Percentiles rank a stretch among this genome's conserved stretches.
Evolutionary conservation across 1,140 invertebrate species (phyloP).

Genomic region (Magallana gigas): DNA sequence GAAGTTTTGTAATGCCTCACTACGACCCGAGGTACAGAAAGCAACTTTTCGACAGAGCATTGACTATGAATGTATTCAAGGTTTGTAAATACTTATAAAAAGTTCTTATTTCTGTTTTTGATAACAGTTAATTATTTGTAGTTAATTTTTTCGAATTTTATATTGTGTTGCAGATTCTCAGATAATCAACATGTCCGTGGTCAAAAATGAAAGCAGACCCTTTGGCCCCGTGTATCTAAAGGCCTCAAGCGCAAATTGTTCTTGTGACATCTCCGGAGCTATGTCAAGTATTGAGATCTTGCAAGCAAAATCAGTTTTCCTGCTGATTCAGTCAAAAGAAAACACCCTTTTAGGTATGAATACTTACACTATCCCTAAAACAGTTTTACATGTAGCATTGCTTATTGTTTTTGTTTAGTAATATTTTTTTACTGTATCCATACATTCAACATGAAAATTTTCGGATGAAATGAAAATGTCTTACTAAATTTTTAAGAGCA

Average conservation of each 20-base stretch:
- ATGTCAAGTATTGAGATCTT: neutral
- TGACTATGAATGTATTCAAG: constrained; percentile 27
- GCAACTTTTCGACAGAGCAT: neutral
- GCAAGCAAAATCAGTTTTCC: neutral
- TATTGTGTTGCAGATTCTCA: neutral
- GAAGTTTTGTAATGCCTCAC: neutral
- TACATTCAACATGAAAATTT: neutral
- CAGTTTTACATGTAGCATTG: neutral
- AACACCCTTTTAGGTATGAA: neutral
- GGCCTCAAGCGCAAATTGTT: neutral
- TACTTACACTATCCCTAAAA: neutral
- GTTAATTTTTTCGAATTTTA: neutral
- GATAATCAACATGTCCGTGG: neutral
- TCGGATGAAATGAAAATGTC: neutral
- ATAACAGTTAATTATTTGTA: neutral
- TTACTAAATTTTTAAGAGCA: neutral
- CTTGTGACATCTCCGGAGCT: neutral
- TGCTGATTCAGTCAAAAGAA: neutral
- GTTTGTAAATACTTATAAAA: neutral
- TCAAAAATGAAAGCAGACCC: neutral
- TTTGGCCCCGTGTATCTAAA: neutral
- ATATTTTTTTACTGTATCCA: neutral
- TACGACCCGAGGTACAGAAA: neutral
- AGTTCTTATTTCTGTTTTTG: neutral
- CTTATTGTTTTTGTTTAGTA: neutral